Evolutionary conservation across 1,140 invertebrate species (phyloP).

Genomic region (Achroia grisella): DNA sequence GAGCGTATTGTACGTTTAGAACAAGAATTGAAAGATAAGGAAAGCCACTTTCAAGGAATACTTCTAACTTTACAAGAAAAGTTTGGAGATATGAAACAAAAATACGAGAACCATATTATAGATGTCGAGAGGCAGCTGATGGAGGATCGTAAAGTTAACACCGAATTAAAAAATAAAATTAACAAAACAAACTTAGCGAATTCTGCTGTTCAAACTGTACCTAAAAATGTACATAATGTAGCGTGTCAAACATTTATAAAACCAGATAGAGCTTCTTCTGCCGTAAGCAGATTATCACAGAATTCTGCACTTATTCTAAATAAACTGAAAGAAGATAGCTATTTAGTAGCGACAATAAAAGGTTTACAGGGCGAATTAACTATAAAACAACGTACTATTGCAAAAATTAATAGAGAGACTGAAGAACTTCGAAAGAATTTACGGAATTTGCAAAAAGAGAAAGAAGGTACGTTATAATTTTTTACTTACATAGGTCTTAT

Average conservation of each 20-base stretch:
- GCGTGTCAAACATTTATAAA: constrained; percentile 53
- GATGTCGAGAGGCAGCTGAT: constrained; percentile 81
- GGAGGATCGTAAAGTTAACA: constrained; percentile 74
- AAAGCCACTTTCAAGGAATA: constrained; percentile 80
- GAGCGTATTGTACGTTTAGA: constrained; percentile 81
- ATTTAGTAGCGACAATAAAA: constrained; percentile 84
- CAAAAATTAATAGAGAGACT: constrained; percentile 81
- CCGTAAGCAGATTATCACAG: constrained; percentile 67
- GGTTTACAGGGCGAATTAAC: constrained; percentile 82
- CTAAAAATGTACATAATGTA: constrained; percentile 23
- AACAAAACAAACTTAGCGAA: constrained; percentile 50
- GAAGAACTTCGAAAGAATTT: constrained; percentile 85
- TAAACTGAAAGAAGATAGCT: constrained; percentile 80
- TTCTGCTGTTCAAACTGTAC: constrained; percentile 42
- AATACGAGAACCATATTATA: constrained; percentile 82
- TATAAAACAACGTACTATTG: constrained; percentile 81
- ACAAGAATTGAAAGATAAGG: constrained; percentile 79
- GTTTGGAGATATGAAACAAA: constrained; percentile 83
- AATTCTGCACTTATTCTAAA: constrained; percentile 74
- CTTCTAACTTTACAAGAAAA: constrained; percentile 81
- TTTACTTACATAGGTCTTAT: too few relatives aligned
- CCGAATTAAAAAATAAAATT: constrained; percentile 72
- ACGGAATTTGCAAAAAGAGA: constrained; percentile 81
- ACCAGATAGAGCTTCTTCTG: constrained; percentile 46
- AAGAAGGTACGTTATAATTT: constrained; percentile 74